These are phyloP conservation scores for Heliothis peltigera DNA, from an alignment of 2,888 invertebrate genomes.

Conservation along the genomic window DNA sequence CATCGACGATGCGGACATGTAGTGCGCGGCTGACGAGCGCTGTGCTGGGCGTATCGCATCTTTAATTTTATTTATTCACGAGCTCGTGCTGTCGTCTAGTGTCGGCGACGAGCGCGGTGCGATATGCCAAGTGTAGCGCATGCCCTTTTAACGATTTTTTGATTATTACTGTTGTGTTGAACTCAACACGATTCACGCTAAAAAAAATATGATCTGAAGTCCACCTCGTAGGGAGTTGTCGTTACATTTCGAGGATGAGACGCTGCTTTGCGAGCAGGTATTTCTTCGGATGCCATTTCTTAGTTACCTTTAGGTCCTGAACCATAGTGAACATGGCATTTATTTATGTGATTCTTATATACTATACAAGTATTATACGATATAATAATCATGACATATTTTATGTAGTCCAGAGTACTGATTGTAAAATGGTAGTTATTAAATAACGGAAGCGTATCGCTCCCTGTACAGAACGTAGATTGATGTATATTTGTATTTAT, in stretches of 20 bases:
- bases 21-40: conserved; percentile 55
- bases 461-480: conserved; percentile 81
- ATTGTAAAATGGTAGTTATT: conserved; percentile 81
- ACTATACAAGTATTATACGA: conserved; percentile 85
- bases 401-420: conserved; percentile 82
- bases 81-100: conserved; percentile 38
- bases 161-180: conserved; percentile 67
- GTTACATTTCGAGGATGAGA: conserved; percentile 64
- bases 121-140: conserved; percentile 81
- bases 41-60: conserved; percentile 74
- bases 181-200: conserved; percentile 63
- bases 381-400: conserved; percentile 86
- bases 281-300: conserved; percentile 88
- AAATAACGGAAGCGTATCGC: conserved; percentile 74
- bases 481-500: conserved; percentile 82
- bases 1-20: conserved; percentile 63
- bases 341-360: conserved; percentile 88
- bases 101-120: conserved; percentile 66
- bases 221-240: conserved; percentile 64
- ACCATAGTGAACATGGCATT: conserved; percentile 89
- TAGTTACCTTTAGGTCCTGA: conserved; percentile 88
- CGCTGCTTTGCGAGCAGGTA: conserved; percentile 68
- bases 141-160: conserved; percentile 79
- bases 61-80: conserved; percentile 57
- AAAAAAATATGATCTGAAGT: conserved; percentile 70